Evolutionary conservation across 1,140 invertebrate species (phyloP), one percentile per base, ranked within the genome.

Genomic region (Pteromalus puparum): DNA sequence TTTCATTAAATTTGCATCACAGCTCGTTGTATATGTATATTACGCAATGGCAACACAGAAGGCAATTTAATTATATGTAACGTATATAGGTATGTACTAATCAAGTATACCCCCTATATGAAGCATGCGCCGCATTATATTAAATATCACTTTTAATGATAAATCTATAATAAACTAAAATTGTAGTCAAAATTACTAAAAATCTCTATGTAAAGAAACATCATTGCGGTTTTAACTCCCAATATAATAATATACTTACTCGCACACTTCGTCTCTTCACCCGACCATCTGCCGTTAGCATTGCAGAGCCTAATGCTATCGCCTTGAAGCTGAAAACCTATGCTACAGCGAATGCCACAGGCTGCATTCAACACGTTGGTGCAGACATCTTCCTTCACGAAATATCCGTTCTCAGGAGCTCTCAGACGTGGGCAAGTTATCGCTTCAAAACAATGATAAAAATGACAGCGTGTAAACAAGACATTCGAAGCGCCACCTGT

Each of bases 331-430:
- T 94, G 94, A 88, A 95, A 96, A 0, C 96, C 96, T 28, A 95
- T 94, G 82, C 94, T 93, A 89, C 96, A 97, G 67, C 95, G 92
- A 48, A 96, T 91, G 1, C 95, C 96, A 90, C 96, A 97, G 0
- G 95, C 96, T 46, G 95, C 95, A 88, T 96, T 95, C 61, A 96
- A 93, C 2, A 95, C 95, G 86, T 94, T 95, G 74, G 92, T 94
- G 89, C 96, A 97, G 21, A 90, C 90, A 48, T 88, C 90, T 34
- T 92, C 93, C 85, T 95, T 95, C 0, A 96, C 95, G 87, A 96
- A 95, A 89, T 95, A 96, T 6, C 96, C 96, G 89, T 96, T 94
- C 65, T 94, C 91, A 0, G 96, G 96, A 0, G 94, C 92, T 42
- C 87, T 88, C 48, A 96, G 86, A 72, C 93, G 91, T 0, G 95